Evolutionary conservation across 2,113 vertebrate genomes (phyloP).

Genomic region (Agelaius tricolor): DNA sequence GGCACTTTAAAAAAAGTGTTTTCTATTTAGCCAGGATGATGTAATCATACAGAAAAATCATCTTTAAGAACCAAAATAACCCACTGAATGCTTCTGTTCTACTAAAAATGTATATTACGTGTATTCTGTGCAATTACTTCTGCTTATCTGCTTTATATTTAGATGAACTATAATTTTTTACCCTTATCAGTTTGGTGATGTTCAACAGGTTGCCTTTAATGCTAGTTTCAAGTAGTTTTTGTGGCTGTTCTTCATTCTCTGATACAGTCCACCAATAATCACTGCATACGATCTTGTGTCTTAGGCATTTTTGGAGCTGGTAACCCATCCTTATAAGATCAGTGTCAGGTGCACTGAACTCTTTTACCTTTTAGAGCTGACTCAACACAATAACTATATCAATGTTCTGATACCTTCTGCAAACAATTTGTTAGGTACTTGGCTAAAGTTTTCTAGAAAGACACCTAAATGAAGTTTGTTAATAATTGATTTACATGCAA

Average conservation of each 20-base stretch:
- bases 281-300: background rate
- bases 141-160: background rate
- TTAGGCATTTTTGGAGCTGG: constrained; percentile 8
- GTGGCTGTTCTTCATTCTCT: background rate
- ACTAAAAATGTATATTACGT: background rate
- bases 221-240: background rate
- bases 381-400: constrained; percentile 52
- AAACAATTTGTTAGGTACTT: constrained; percentile 64
- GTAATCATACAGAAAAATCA: background rate
- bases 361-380: constrained; percentile 49
- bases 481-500: constrained; percentile 62
- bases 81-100: background rate
- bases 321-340: constrained; percentile 40
- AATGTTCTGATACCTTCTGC: constrained; percentile 65
- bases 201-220: background rate
- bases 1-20: background rate
- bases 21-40: background rate
- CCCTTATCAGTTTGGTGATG: background rate
- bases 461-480: constrained; percentile 43
- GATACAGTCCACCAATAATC: background rate
- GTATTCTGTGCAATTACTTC: background rate
- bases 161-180: background rate
- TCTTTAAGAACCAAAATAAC: background rate
- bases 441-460: constrained; percentile 68
- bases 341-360: constrained; percentile 21